A percentile compares a stretch with the other conserved stretches of the same genome.
Conservation (phyloP, 2,113 vertebrate species). For the Stegostoma tigrinum region DNA sequence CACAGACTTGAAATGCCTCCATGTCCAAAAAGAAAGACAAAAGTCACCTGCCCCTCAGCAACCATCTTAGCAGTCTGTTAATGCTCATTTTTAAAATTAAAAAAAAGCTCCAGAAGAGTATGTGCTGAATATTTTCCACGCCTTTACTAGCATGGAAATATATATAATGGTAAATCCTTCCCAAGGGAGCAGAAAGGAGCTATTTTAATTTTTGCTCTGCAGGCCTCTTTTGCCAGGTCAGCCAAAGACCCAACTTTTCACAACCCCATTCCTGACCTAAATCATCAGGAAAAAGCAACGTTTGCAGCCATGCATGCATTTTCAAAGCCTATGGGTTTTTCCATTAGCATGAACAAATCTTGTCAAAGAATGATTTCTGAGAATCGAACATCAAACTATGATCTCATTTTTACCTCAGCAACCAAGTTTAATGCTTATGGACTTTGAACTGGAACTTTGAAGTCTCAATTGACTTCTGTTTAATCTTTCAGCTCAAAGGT, state of each 20-base stretch:
- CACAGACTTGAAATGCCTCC: too few species aligned
- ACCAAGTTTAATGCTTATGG: not conserved
- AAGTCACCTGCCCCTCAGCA: too few species aligned
- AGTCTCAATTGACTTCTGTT: not conserved
- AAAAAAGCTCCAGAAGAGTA: too few species aligned
- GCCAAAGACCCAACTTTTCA: not conserved
- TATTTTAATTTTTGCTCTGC: not conserved
- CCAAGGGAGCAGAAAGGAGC: not conserved
- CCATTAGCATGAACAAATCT: not conserved
- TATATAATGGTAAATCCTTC: not conserved
- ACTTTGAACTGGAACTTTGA: not conserved
- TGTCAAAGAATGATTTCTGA: not conserved
- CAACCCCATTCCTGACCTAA: not conserved
- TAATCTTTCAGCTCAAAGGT: not conserved
- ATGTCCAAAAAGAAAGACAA: too few species aligned
- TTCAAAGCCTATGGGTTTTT: not conserved
- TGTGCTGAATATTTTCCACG: too few species aligned
- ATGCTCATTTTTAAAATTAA: too few species aligned
- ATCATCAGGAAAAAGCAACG: not conserved
- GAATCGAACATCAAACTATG: not conserved
- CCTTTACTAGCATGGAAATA: too few species aligned
- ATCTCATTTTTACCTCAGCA: conserved; percentile 12
- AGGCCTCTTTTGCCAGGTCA: not conserved
- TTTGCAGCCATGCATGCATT: not conserved
- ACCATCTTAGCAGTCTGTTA: too few species aligned